Evolutionary conservation across 2,113 vertebrate species (phyloP).

Genomic region (Chloropsis hardwickii): DNA sequence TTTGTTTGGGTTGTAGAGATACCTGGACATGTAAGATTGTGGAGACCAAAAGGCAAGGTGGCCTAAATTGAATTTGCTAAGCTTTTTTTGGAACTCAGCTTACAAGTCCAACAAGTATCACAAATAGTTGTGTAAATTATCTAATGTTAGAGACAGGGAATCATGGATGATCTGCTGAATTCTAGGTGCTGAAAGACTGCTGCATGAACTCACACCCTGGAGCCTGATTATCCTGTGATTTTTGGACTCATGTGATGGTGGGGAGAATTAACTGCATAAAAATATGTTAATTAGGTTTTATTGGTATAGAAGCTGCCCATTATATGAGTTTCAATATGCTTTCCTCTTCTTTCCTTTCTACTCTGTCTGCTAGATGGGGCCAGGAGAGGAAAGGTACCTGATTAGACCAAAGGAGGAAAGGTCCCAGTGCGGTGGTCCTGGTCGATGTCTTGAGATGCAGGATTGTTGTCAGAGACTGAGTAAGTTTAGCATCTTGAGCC

Average conservation of each 20-base stretch:
- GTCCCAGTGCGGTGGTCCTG: fast-evolving
- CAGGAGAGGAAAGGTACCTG: background rate
- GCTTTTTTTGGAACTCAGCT: background rate
- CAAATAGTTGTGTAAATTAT: background rate
- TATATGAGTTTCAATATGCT: background rate
- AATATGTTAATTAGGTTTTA: background rate
- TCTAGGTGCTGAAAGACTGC: background rate
- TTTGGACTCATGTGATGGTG: background rate
- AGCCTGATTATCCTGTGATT: background rate
- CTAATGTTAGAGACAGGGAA: background rate
- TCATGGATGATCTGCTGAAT: background rate
- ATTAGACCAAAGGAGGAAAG: background rate
- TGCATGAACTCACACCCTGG: background rate
- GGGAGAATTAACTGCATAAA: background rate
- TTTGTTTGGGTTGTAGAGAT: background rate
- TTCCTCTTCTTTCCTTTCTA: background rate
- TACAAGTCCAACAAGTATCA: background rate
- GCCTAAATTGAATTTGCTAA: background rate
- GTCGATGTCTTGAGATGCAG: background rate
- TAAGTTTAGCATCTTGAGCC: background rate
- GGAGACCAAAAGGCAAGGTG: background rate
- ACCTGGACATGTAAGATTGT: too few species aligned
- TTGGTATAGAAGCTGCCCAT: background rate
- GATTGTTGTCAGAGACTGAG: background rate
- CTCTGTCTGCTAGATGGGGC: background rate